phyloP scores from a whole-genome alignment of 2,113 vertebrate species.

The Heteronetta atricapilla region DNA sequence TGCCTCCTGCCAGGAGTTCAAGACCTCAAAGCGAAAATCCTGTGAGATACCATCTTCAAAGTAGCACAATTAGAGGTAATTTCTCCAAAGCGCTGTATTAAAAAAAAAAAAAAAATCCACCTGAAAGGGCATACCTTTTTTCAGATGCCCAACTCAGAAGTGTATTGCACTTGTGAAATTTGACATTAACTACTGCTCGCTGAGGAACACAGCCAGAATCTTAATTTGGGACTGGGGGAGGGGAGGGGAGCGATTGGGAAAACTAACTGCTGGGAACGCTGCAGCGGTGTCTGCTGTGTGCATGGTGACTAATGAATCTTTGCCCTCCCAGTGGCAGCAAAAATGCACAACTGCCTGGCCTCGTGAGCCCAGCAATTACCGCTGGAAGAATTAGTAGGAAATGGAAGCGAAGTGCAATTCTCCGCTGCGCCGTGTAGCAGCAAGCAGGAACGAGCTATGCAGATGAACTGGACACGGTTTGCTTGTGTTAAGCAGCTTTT shows the following conservation, averaged over 20 bases:
- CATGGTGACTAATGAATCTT: background rate
- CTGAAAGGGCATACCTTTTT: constrained; percentile 22
- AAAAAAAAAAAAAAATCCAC: background rate
- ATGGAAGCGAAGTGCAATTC: background rate
- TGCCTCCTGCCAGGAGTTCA: constrained; percentile 67
- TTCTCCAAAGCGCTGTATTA: constrained; percentile 27
- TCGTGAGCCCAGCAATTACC: background rate
- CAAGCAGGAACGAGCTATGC: background rate
- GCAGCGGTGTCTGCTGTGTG: background rate
- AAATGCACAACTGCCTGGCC: background rate
- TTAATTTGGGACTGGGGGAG: constrained; percentile 19
- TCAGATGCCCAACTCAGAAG: background rate
- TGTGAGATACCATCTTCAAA: constrained; percentile 60
- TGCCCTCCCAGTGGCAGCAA: constrained; percentile 32
- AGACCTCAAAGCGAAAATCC: constrained; percentile 63
- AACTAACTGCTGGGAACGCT: constrained; percentile 22
- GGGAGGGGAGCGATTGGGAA: background rate
- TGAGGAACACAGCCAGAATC: constrained; percentile 36
- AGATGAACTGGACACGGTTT: background rate
- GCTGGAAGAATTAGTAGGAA: background rate
- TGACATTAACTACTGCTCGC: constrained; percentile 25
- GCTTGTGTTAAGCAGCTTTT: background rate
- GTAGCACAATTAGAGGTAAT: constrained; percentile 56
- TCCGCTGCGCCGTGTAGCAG: background rate
- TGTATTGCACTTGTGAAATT: constrained; percentile 20